Evolutionary conservation across 1,140 invertebrate species (phyloP).

Genomic region (Dreissena rostriformis): DNA sequence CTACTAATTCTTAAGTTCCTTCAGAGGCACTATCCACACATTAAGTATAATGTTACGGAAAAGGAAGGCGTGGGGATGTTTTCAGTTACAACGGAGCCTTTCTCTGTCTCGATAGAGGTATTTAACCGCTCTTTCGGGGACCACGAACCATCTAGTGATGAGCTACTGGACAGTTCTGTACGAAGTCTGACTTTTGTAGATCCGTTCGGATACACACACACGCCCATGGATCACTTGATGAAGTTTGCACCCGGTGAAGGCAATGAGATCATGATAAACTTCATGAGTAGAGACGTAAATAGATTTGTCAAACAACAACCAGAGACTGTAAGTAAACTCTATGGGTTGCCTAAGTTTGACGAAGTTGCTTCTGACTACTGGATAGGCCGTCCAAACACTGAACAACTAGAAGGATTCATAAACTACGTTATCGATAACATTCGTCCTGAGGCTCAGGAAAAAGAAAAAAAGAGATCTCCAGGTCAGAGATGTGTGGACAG

Average conservation of each 20-base stretch:
- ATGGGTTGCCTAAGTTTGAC: not conserved
- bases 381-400: not conserved
- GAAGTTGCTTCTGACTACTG: not conserved
- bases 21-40: not conserved
- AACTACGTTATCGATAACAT: not conserved
- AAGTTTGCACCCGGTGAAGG: conserved; percentile 5
- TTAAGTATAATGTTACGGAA: not conserved
- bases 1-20: conserved; percentile 8
- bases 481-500: not conserved
- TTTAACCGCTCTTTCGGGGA: not conserved
- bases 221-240: not conserved
- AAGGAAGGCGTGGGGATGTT: not conserved
- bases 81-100: not conserved
- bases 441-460: not conserved
- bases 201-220: conserved; percentile 17
- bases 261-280: conserved; percentile 24
- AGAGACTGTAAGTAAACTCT: not conserved
- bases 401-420: not conserved
- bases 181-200: conserved; percentile 22
- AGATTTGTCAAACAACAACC: not conserved
- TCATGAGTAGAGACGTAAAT: conserved; percentile 26
- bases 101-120: not conserved
- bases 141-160: not conserved
- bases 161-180: not conserved
- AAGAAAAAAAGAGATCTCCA: not conserved